A percentile compares a stretch with the other conserved stretches of the same genome.
These are phyloP conservation scores for Colaptes auratus DNA, from an alignment of 2,113 vertebrate species.

Conservation along the genomic window DNA sequence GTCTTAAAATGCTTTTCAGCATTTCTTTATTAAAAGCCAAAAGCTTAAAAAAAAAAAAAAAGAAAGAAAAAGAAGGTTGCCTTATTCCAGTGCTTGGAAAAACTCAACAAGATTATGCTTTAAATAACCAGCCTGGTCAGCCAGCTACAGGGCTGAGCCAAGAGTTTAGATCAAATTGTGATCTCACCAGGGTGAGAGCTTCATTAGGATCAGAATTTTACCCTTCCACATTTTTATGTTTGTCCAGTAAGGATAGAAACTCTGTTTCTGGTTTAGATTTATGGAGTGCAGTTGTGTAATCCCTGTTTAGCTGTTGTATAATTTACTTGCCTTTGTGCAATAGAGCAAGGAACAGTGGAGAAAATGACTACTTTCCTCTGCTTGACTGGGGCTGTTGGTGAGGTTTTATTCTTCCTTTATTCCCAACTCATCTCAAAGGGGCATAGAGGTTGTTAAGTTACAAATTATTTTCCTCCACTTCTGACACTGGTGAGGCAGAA, in stretches of 20 bases:
- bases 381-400: background rate
- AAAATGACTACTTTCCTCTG: background rate
- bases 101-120: background rate
- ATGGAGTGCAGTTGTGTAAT: constrained; percentile 29
- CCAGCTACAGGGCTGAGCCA: background rate
- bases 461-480: background rate
- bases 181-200: background rate
- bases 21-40: background rate
- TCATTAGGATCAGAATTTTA: constrained; percentile 37
- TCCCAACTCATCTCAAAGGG: background rate
- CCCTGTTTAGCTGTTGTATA: background rate
- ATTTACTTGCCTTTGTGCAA: constrained; percentile 13
- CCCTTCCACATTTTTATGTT: background rate
- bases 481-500: background rate
- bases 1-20: background rate
- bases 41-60: background rate
- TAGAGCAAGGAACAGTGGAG: background rate
- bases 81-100: background rate
- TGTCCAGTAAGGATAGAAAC: background rate
- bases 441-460: background rate
- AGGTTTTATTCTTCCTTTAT: background rate
- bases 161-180: background rate
- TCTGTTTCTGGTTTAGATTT: constrained; percentile 50
- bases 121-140: background rate
- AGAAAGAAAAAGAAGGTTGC: background rate